Conservation (phyloP, 2,888 invertebrate species). For the Zele albiditarsus region DNA sequence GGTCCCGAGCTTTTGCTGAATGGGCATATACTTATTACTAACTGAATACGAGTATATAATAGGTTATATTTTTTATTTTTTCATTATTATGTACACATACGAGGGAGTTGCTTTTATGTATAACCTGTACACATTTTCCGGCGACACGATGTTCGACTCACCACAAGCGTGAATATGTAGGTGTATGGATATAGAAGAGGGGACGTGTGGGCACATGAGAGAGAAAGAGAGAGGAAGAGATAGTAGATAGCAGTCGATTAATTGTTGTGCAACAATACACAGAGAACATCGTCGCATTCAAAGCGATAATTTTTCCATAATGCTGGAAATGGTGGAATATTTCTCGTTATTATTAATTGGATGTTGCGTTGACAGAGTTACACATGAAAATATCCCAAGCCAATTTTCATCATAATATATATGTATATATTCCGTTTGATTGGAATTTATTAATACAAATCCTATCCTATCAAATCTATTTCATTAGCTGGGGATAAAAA, state of each 20-base stretch:
- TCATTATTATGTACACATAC: conserved; percentile 26
- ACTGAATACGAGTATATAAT: neutral
- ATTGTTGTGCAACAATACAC: conserved; percentile 47
- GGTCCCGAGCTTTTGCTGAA: conserved; percentile 1
- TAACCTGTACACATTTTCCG: conserved; percentile 44
- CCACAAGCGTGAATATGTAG: too few species aligned
- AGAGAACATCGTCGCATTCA: conserved; percentile 54
- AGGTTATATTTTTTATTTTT: neutral
- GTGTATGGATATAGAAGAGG: too few species aligned
- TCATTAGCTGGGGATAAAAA: neutral
- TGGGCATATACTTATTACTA: conserved; percentile 16
- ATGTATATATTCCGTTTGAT: too few species aligned
- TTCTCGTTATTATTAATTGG: conserved; percentile 67
- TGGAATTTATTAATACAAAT: too few species aligned
- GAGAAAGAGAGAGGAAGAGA: conserved; percentile 32
- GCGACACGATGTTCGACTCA: conserved; percentile 48
- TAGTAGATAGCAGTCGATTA: conserved; percentile 50
- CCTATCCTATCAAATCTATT: neutral
- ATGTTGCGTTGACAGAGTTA: conserved; percentile 42
- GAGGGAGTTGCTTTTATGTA: neutral
- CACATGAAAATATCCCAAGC: neutral
- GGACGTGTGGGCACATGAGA: neutral
- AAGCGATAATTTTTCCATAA: conserved; percentile 67
- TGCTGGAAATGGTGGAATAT: conserved; percentile 58
- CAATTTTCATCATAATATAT: conserved; percentile 28